A percentile compares a stretch with the other conserved stretches of the same genome.
Evolutionary conservation across 2,797 vertebrate genomes (phyloP).

Genomic region (Heliangelus exortis): DNA sequence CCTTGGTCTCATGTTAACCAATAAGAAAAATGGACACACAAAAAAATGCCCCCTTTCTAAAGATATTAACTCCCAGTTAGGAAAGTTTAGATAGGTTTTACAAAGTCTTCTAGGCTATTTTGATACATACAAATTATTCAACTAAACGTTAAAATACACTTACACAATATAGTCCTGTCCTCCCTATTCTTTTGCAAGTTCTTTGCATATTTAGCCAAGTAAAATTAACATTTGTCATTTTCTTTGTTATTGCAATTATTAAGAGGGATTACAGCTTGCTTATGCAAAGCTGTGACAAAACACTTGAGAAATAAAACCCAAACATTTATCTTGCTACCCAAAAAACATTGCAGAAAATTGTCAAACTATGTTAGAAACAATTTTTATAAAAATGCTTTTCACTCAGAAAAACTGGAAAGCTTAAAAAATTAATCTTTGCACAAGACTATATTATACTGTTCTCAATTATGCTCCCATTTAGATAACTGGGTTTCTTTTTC

Average conservation of each 20-base stretch:
- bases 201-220: constrained; percentile 75
- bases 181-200: constrained; percentile 56
- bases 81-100: constrained; percentile 80
- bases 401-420: constrained; percentile 74
- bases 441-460: constrained; percentile 66
- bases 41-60: constrained; percentile 60
- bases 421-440: constrained; percentile 75
- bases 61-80: constrained; percentile 58
- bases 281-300: constrained; percentile 70
- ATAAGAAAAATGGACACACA: constrained; percentile 47
- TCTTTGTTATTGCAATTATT: constrained; percentile 76
- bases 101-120: constrained; percentile 84
- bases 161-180: constrained; percentile 75
- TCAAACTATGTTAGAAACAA: constrained; percentile 76
- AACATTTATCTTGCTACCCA: constrained; percentile 68
- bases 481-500: constrained; percentile 60
- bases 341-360: constrained; percentile 60
- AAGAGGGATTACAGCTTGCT: constrained; percentile 69
- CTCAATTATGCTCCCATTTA: constrained; percentile 66
- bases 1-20: constrained; percentile 64
- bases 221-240: constrained; percentile 70
- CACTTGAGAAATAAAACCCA: constrained; percentile 66
- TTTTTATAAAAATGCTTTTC: constrained; percentile 78
- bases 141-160: constrained; percentile 92
- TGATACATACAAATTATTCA: constrained; percentile 85